Percentiles rank a stretch among this genome's conserved stretches.
phyloP scores from a whole-genome alignment of 2,888 invertebrate species.

The Melitaea athalia region DNA sequence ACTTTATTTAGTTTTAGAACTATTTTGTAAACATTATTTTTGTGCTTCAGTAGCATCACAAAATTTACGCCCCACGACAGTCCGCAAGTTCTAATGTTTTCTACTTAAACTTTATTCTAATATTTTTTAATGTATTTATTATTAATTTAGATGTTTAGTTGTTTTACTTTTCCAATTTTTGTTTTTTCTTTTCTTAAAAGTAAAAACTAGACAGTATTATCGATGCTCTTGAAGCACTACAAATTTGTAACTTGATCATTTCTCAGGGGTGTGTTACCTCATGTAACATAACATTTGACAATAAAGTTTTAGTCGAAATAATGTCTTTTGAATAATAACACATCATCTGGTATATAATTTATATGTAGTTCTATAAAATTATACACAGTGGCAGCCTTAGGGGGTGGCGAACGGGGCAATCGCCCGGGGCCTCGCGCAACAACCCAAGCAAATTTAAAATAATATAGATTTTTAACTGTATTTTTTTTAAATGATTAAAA shows the following conservation, averaged over 20 bases:
- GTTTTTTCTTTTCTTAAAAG: constrained; percentile 18
- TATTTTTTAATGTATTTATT: constrained; percentile 16
- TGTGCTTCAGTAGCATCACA: constrained; percentile 63
- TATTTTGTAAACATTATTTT: constrained; percentile 62
- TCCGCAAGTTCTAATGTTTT: constrained; percentile 14
- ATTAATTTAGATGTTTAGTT: constrained; percentile 13
- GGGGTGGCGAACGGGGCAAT: too few relatives aligned
- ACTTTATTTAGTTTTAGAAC: constrained; percentile 71
- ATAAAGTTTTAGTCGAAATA: constrained; percentile 65
- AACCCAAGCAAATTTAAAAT: too few relatives aligned
- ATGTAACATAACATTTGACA: constrained; percentile 67
- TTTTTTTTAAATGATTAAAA: too few relatives aligned
- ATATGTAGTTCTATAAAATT: neutral
- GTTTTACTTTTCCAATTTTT: constrained; percentile 8
- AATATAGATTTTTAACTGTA: too few relatives aligned
- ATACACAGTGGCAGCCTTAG: too few relatives aligned
- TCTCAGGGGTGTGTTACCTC: constrained; percentile 58
- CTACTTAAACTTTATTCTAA: constrained; percentile 21
- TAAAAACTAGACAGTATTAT: constrained; percentile 56
- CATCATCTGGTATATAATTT: neutral
- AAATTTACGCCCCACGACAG: constrained; percentile 6
- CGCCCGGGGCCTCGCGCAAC: too few relatives aligned
- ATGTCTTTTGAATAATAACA: constrained; percentile 26
- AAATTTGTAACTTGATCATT: constrained; percentile 57
- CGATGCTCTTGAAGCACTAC: constrained; percentile 66